Evolutionary conservation across 2,888 invertebrate species (phyloP).

Genomic region (Oscheius sp.): DNA sequence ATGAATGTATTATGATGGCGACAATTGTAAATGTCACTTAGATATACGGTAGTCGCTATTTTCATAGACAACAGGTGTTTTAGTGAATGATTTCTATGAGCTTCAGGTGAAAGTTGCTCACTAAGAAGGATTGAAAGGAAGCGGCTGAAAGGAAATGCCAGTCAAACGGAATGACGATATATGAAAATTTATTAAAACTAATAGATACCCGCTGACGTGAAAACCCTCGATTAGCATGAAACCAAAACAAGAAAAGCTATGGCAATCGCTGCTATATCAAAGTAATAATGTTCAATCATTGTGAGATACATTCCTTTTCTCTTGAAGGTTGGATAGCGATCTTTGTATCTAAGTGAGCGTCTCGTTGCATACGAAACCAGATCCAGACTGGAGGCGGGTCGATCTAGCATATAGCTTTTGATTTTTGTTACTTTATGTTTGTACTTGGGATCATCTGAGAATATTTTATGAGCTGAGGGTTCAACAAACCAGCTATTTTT

Average conservation of each 20-base stretch:
- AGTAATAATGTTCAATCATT: not conserved
- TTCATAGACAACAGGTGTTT: too few relatives aligned
- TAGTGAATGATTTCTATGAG: not conserved
- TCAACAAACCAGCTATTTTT: not conserved
- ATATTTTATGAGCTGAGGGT: conserved; percentile 26
- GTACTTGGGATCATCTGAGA: conserved; percentile 35
- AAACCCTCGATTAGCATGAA: not conserved
- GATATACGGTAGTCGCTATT: too few relatives aligned
- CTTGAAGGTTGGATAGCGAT: conserved; percentile 21
- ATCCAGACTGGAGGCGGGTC: conserved; percentile 39
- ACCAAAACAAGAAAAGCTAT: conserved; percentile 5
- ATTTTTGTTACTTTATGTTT: conserved; percentile 18
- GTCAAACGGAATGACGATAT: too few relatives aligned
- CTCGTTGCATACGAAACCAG: conserved; percentile 34
- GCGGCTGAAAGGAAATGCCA: too few relatives aligned
- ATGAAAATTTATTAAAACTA: too few relatives aligned
- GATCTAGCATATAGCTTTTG: conserved; percentile 37
- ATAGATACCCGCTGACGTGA: too few relatives aligned
- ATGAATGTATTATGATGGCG: too few relatives aligned
- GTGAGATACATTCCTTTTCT: conserved; percentile 32
- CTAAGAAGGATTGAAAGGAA: too few relatives aligned
- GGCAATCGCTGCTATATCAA: not conserved
- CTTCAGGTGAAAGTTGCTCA: not conserved
- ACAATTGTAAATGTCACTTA: too few relatives aligned
- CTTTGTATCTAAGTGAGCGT: conserved; percentile 26